A percentile compares a stretch with the other conserved stretches of the same genome.
Conservation (phyloP, 2,888 invertebrate genomes). For the Hybos culiciformis region DNA sequence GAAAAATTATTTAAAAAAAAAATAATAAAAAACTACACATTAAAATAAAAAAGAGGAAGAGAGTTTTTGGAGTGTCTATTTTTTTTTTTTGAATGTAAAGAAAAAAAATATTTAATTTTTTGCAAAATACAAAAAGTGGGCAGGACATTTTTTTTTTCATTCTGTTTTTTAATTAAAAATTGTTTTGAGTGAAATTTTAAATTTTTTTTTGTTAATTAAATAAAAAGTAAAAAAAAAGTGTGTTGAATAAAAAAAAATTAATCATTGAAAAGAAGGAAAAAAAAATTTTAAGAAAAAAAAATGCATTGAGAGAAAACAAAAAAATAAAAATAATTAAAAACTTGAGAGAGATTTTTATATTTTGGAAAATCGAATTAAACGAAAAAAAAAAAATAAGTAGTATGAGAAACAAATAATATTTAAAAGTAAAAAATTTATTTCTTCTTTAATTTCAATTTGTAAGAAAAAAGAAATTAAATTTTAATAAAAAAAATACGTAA, state of each 20-base stretch:
- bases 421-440: too few species aligned
- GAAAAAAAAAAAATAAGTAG: too few species aligned
- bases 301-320: not conserved
- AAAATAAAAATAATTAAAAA: not conserved
- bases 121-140: conserved; percentile 10
- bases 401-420: too few species aligned
- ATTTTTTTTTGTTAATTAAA: not conserved
- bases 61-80: not conserved
- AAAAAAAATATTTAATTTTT: too few species aligned
- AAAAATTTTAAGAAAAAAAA: not conserved
- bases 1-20: too few species aligned
- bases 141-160: conserved; percentile 10
- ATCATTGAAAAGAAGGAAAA: not conserved
- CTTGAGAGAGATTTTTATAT: too few species aligned
- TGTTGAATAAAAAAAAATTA: not conserved
- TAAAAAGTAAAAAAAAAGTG: not conserved
- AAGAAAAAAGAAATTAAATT: too few species aligned
- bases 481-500: too few species aligned
- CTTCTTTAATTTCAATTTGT: too few species aligned
- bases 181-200: not conserved
- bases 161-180: not conserved
- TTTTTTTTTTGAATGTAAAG: conserved; percentile 1
- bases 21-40: too few species aligned
- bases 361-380: too few species aligned
- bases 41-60: not conserved